These are phyloP conservation scores for Climacteris rufus DNA, from an alignment of 2,113 vertebrate genomes.

Conservation along the genomic window DNA sequence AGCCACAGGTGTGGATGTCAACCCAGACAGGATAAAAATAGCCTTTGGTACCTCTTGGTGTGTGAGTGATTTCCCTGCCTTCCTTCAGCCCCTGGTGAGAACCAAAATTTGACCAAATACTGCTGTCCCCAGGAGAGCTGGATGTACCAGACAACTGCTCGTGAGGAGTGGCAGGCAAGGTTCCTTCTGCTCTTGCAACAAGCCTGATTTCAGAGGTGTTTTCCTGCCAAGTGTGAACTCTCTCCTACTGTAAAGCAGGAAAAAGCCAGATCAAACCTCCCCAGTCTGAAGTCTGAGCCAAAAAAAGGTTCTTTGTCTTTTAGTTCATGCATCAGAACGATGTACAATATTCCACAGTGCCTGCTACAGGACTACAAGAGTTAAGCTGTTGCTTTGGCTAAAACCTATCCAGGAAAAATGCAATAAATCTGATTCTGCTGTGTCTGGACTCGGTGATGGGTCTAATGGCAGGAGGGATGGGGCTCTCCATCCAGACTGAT, in stretches of 20 bases:
- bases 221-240: background rate
- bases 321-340: background rate
- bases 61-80: background rate
- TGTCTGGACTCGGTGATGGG: background rate
- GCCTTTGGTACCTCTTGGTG: background rate
- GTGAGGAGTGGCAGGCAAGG: background rate
- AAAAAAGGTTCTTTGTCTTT: background rate
- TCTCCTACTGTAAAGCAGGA: background rate
- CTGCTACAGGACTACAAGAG: background rate
- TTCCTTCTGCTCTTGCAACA: background rate
- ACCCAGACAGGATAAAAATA: background rate
- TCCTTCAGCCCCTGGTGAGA: background rate
- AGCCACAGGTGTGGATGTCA: background rate
- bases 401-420: background rate
- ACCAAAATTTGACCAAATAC: background rate
- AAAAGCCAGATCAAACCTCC: background rate
- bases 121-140: background rate
- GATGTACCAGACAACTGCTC: background rate
- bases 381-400: background rate
- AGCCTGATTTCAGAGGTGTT: background rate
- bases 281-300: background rate
- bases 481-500: background rate
- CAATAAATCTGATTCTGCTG: background rate
- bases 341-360: background rate
- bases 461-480: background rate